Evolutionary conservation across 2,888 invertebrate species (phyloP).

Genomic region (Agonopterix alstromeriana): DNA sequence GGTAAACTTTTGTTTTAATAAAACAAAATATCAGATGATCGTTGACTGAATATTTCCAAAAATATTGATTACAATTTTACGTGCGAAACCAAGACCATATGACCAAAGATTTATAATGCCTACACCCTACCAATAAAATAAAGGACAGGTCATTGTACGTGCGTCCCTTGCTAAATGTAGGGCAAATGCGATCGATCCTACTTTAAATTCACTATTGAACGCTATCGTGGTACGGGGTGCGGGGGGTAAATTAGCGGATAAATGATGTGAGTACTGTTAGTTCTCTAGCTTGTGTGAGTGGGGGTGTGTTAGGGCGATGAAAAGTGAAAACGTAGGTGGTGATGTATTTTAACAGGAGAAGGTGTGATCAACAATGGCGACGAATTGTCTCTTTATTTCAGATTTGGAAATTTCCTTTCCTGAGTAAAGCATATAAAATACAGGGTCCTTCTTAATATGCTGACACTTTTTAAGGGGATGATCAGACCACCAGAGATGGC

Average conservation of each 20-base stretch:
- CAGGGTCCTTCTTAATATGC: no score
- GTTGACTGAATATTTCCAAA: background rate
- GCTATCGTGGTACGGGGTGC: constrained; percentile 34
- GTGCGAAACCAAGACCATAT: constrained; percentile 18
- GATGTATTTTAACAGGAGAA: no score
- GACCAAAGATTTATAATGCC: constrained; percentile 24
- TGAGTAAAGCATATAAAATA: no score
- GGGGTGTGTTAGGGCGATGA: constrained; percentile 1
- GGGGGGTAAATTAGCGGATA: constrained; percentile 21
- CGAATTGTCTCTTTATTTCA: no score
- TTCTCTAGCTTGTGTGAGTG: constrained; percentile 4
- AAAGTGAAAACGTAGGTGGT: background rate
- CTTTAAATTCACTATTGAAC: constrained; percentile 59
- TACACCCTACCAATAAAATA: constrained; percentile 30
- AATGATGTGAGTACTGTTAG: constrained; percentile 6
- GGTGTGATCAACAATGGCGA: no score
- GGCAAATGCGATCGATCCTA: constrained; percentile 57
- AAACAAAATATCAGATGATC: no score
- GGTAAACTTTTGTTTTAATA: no score
- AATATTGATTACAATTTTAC: background rate
- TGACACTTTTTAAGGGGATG: no score
- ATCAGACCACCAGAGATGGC: no score
- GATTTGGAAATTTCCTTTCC: no score
- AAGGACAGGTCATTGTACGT: constrained; percentile 31
- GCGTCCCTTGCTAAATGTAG: constrained; percentile 41